Percentiles rank a stretch among this genome's conserved stretches.
Conservation (phyloP, 1,140 invertebrate species). For the Proales similis region DNA sequence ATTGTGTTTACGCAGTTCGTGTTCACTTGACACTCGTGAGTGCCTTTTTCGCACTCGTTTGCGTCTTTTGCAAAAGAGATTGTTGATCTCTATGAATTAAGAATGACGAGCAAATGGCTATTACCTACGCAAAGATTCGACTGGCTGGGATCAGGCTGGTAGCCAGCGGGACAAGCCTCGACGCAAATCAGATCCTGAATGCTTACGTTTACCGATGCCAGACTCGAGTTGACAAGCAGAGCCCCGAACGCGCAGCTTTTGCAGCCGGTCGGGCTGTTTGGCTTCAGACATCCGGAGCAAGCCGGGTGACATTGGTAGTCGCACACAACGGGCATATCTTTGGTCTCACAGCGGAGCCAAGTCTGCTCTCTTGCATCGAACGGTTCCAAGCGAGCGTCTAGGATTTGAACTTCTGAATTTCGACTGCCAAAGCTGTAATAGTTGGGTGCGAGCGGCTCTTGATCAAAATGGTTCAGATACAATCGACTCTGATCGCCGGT, state of each 20-base stretch:
- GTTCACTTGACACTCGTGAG: slow-evolving; percentile 11
- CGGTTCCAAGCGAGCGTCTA: slow-evolving; percentile 10
- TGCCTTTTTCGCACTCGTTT: slow-evolving; percentile 14
- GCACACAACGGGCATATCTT: not conserved
- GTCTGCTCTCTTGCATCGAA: slow-evolving; percentile 7
- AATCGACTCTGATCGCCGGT: slow-evolving; percentile 25
- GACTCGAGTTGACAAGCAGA: not conserved
- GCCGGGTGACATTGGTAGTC: slow-evolving; percentile 28
- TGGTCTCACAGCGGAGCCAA: not conserved
- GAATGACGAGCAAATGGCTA: not conserved
- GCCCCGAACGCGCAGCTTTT: slow-evolving; percentile 20
- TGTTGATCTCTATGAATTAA: not conserved
- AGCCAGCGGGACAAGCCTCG: slow-evolving; percentile 12
- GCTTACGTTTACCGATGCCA: not conserved
- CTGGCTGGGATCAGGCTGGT: slow-evolving; percentile 1
- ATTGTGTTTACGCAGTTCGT: slow-evolving; percentile 6
- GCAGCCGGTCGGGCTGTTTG: not conserved
- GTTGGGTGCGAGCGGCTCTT: not conserved
- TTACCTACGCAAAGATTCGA: slow-evolving; percentile 15
- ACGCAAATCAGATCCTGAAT: slow-evolving; percentile 6
- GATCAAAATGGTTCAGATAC: slow-evolving; percentile 32
- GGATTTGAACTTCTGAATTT: slow-evolving; percentile 28
- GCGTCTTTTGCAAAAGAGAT: not conserved
- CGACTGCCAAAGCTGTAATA: slow-evolving; percentile 37
- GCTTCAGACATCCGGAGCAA: slow-evolving; percentile 26